phyloP scores from a whole-genome alignment of 1,140 invertebrate genomes.

The Sycophila sp. region DNA sequence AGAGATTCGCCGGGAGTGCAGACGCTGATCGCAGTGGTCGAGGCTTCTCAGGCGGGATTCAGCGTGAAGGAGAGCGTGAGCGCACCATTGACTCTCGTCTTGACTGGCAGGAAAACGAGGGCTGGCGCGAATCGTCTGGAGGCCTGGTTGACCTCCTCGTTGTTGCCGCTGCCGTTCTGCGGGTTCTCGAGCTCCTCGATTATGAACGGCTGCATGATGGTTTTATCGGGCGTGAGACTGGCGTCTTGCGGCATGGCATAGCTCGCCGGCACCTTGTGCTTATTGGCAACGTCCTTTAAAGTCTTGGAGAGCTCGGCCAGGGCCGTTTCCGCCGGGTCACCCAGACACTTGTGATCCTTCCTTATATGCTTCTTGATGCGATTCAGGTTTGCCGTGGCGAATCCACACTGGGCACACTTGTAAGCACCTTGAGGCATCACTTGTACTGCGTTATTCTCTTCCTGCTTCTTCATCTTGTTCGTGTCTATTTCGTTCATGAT shows the following conservation, averaged over 20 bases:
- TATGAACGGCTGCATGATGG: slow-evolving; percentile 87
- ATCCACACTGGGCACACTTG: slow-evolving; percentile 76
- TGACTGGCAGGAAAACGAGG: slow-evolving; percentile 90
- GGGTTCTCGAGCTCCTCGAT: slow-evolving; percentile 70
- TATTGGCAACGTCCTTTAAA: slow-evolving; percentile 68
- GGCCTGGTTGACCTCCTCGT: not conserved
- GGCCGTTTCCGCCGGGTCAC: slow-evolving; percentile 59
- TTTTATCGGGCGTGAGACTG: slow-evolving; percentile 59
- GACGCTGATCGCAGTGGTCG: not conserved
- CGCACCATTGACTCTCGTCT: slow-evolving; percentile 80
- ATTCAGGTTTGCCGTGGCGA: slow-evolving; percentile 71
- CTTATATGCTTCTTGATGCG: slow-evolving; percentile 75
- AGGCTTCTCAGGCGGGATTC: slow-evolving; percentile 78
- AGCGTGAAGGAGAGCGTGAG: slow-evolving; percentile 91
- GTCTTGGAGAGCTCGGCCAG: slow-evolving; percentile 64
- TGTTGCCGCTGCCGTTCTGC: not conserved
- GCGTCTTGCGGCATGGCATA: slow-evolving; percentile 70
- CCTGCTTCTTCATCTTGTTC: slow-evolving; percentile 50
- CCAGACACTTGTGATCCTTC: slow-evolving; percentile 67
- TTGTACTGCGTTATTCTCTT: slow-evolving; percentile 57
- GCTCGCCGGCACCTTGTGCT: slow-evolving; percentile 69
- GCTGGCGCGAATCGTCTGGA: slow-evolving; percentile 79
- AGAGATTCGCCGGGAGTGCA: slow-evolving; percentile 1
- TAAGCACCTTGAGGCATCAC: slow-evolving; percentile 62
- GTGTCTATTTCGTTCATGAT: slow-evolving; percentile 43